Evolutionary conservation across 2,113 vertebrate genomes (phyloP).

Genomic region (Podiceps cristatus): DNA sequence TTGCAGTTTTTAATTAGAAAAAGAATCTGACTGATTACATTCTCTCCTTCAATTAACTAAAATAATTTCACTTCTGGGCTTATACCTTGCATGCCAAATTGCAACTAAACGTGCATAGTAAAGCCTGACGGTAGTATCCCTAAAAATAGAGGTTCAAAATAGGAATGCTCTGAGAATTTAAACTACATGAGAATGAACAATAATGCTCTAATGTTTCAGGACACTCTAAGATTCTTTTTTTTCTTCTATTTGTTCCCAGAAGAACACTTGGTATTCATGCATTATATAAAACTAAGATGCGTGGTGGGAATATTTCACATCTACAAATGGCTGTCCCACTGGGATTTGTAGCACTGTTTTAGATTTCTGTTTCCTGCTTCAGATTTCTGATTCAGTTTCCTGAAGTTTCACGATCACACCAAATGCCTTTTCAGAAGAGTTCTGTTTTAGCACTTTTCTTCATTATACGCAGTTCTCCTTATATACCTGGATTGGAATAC

Average conservation of each 20-base stretch:
- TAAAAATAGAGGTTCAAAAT: constrained; percentile 21
- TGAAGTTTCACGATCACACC: constrained; percentile 62
- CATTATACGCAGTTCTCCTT: constrained; percentile 39
- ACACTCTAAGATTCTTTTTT: constrained; percentile 27
- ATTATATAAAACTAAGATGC: neutral
- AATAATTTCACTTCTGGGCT: constrained; percentile 72
- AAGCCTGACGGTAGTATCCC: neutral
- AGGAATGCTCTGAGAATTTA: neutral
- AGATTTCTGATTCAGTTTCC: constrained; percentile 73
- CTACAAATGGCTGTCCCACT: constrained; percentile 21
- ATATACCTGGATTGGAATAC: constrained; percentile 66
- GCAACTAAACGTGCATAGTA: neutral
- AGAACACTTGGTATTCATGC: neutral
- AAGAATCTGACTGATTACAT: constrained; percentile 67
- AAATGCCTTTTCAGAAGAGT: constrained; percentile 60
- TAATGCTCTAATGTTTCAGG: constrained; percentile 10
- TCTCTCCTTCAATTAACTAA: constrained; percentile 64
- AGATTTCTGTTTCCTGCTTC: constrained; percentile 76
- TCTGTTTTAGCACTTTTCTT: constrained; percentile 75
- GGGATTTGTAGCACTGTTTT: constrained; percentile 71
- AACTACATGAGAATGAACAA: neutral
- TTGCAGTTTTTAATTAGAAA: constrained; percentile 55
- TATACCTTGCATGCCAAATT: constrained; percentile 49
- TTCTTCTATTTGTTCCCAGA: constrained; percentile 19
- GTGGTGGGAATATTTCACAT: constrained; percentile 60